These are phyloP conservation scores for Anagyrus pseudococci DNA, from an alignment of 2,888 invertebrate genomes.

Conservation along the genomic window DNA sequence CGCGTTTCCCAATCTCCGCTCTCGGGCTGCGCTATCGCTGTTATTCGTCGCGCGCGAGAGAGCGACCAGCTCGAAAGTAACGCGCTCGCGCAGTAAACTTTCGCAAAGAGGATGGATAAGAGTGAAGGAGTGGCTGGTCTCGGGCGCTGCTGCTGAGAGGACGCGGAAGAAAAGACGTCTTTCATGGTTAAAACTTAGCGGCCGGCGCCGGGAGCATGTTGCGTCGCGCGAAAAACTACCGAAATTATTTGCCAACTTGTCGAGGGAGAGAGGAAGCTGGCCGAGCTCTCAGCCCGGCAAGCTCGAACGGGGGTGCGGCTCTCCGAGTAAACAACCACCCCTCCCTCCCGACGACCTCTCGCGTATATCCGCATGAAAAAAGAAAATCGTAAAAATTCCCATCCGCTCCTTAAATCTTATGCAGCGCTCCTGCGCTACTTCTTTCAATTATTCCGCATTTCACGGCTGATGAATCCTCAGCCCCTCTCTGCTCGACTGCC, in stretches of 20 bases:
- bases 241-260: slow-evolving; percentile 35
- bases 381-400: too few relatives aligned
- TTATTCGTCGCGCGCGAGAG: slow-evolving; percentile 8
- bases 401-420: too few relatives aligned
- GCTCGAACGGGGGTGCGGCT: too few relatives aligned
- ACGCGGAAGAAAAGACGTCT: slow-evolving; percentile 32
- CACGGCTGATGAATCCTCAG: too few relatives aligned
- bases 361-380: too few relatives aligned
- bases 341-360: not conserved
- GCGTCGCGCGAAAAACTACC: slow-evolving; percentile 27
- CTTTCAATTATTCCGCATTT: too few relatives aligned
- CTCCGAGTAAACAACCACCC: not conserved
- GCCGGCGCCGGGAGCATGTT: too few relatives aligned
- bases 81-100: slow-evolving; percentile 34
- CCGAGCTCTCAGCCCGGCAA: too few relatives aligned
- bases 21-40: not conserved
- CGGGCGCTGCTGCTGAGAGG: slow-evolving; percentile 9
- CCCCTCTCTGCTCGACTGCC: too few relatives aligned
- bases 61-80: slow-evolving; percentile 5
- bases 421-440: too few relatives aligned
- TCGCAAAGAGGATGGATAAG: slow-evolving; percentile 38
- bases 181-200: slow-evolving; percentile 40
- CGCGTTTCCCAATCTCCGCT: slow-evolving; percentile 5
- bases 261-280: too few relatives aligned
- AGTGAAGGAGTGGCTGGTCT: slow-evolving; percentile 3